phyloP scores from a whole-genome alignment of 2,888 invertebrate species.

The Lochmaea capreae region DNA sequence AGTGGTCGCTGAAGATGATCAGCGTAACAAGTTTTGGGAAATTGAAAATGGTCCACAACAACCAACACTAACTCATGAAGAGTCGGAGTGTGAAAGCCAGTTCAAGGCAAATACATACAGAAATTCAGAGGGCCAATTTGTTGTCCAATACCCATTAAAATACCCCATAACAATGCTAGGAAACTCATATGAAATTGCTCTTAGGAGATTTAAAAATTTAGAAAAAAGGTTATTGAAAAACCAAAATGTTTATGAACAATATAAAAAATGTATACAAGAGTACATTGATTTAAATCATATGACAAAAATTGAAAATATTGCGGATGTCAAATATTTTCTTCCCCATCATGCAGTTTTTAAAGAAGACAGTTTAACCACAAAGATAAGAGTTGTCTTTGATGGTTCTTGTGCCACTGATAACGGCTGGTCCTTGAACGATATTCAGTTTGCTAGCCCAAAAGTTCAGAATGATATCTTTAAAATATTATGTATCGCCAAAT shows the following conservation, averaged over 20 bases:
- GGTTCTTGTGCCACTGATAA: conserved; percentile 14
- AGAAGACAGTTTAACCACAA: conserved; percentile 16
- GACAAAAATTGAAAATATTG: conserved; percentile 18
- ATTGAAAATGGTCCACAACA: conserved; percentile 16
- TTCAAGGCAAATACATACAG: conserved; percentile 25
- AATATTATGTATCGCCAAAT: conserved; percentile 29
- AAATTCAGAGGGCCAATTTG: conserved; percentile 27
- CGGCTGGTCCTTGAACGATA: conserved; percentile 18
- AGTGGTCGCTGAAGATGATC: conserved; percentile 32
- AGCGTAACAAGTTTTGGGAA: conserved; percentile 35
- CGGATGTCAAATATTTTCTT: conserved; percentile 9
- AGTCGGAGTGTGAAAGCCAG: conserved; percentile 19
- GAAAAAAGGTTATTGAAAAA: conserved; percentile 21
- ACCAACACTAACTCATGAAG: conserved; percentile 10
- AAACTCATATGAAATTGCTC: conserved; percentile 25
- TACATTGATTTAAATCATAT: conserved; percentile 28
- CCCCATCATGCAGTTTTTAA: conserved; percentile 16
- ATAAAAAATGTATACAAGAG: background rate
- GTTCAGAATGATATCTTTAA: conserved; percentile 23
- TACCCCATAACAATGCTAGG: conserved; percentile 16
- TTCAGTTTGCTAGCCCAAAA: conserved; percentile 22
- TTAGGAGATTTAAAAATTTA: conserved; percentile 23
- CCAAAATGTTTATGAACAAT: background rate
- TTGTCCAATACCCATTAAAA: conserved; percentile 35
- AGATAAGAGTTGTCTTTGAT: conserved; percentile 14